phyloP scores from a whole-genome alignment of 2,888 invertebrate genomes.

The Coleophora deauratella region DNA sequence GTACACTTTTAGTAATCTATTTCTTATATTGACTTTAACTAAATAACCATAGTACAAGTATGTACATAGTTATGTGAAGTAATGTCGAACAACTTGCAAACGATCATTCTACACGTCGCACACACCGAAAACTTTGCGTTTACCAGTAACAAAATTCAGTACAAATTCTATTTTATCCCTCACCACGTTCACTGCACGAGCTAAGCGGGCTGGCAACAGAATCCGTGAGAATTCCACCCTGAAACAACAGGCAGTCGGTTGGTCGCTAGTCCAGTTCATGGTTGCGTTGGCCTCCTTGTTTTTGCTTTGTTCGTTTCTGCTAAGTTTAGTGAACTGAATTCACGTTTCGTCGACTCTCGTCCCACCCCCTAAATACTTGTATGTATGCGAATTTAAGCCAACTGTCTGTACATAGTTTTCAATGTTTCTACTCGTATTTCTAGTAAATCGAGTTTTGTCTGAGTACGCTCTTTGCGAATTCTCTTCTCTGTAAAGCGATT shows the following conservation, averaged over 20 bases:
- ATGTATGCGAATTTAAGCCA: not conserved
- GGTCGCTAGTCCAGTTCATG: slow-evolving; percentile 27
- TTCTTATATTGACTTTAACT: too few relatives aligned
- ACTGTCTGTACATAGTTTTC: not conserved
- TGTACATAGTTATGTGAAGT: too few relatives aligned
- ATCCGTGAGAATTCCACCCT: slow-evolving; percentile 27
- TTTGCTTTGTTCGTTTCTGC: slow-evolving; percentile 28
- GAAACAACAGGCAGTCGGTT: slow-evolving; percentile 20
- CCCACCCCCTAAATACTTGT: too few relatives aligned
- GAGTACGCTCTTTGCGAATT: too few relatives aligned
- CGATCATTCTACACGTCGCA: too few relatives aligned
- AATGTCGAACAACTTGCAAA: too few relatives aligned
- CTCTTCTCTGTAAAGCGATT: too few relatives aligned
- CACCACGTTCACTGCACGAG: not conserved
- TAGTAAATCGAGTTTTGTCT: too few relatives aligned
- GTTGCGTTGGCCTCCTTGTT: slow-evolving; percentile 27
- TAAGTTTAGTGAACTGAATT: slow-evolving; percentile 36
- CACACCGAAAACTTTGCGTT: too few relatives aligned
- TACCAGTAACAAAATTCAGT: not conserved
- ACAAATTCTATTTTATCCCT: not conserved
- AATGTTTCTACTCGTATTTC: not conserved
- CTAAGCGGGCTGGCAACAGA: slow-evolving; percentile 10
- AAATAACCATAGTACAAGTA: too few relatives aligned
- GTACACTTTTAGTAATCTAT: too few relatives aligned
- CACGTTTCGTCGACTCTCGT: slow-evolving; percentile 16